Evolutionary conservation across 2,888 invertebrate genomes (phyloP).

Genomic region (Anoncus sp.): DNA sequence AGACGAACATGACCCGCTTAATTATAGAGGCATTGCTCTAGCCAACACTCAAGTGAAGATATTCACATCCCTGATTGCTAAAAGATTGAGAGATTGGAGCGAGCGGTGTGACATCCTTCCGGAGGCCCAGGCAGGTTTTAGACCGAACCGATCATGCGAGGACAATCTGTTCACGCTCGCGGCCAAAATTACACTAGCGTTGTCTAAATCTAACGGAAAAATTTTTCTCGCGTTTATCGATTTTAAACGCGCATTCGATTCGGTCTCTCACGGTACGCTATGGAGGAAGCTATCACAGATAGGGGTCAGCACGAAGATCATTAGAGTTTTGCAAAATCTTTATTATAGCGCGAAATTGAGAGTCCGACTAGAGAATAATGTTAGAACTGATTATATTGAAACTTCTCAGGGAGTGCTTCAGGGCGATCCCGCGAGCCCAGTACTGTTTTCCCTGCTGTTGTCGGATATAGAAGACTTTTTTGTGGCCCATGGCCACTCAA

Average conservation of each 20-base stretch:
- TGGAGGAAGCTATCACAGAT: not conserved
- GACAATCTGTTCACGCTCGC: constrained; percentile 44
- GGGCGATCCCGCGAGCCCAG: constrained; percentile 53
- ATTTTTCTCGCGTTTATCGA: not conserved
- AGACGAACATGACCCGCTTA: constrained; percentile 64
- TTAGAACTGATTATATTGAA: constrained; percentile 16
- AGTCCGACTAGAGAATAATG: not conserved
- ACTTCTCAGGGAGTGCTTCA: constrained; percentile 62
- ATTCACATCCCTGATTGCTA: constrained; percentile 62
- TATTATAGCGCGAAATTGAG: not conserved
- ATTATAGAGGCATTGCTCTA: constrained; percentile 71
- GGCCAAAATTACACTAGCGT: not conserved
- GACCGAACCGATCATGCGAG: constrained; percentile 45
- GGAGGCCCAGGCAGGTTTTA: constrained; percentile 62
- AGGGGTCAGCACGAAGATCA: not conserved
- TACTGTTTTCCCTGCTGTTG: constrained; percentile 48
- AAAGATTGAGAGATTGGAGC: constrained; percentile 56
- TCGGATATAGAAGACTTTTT: constrained; percentile 39
- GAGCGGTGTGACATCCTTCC: constrained; percentile 52
- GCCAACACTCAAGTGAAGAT: constrained; percentile 71
- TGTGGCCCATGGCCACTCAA: not conserved
- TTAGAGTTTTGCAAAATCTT: not conserved
- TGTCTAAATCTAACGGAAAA: not conserved
- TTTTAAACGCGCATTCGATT: not conserved
- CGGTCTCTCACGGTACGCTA: not conserved